These are phyloP conservation scores for Empis stercorea DNA, from an alignment of 2,888 invertebrate species.

Conservation along the genomic window DNA sequence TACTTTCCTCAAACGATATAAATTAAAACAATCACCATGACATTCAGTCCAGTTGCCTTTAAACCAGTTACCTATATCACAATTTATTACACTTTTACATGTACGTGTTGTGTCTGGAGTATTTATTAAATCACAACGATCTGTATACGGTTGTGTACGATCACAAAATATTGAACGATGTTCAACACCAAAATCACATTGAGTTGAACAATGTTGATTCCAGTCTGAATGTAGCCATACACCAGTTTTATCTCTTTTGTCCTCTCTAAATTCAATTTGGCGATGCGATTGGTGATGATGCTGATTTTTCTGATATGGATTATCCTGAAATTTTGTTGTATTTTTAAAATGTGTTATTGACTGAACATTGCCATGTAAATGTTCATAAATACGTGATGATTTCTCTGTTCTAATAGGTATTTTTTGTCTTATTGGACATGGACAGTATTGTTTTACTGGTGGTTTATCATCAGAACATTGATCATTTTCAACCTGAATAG, in stretches of 20 bases:
- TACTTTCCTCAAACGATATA: conserved; percentile 20
- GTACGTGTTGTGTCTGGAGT: conserved; percentile 48
- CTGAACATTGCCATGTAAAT: background rate
- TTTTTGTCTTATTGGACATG: conserved; percentile 23
- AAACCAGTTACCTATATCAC: conserved; percentile 64
- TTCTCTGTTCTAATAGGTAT: conserved; percentile 16
- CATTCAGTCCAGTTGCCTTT: conserved; percentile 53
- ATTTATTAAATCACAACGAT: conserved; percentile 42
- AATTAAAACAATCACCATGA: conserved; percentile 28
- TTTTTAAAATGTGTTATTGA: background rate
- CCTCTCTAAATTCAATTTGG: conserved; percentile 18
- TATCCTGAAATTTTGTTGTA: background rate
- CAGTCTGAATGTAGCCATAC: conserved; percentile 30
- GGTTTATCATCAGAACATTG: conserved; percentile 44
- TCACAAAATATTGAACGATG: conserved; percentile 56
- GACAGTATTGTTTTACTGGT: conserved; percentile 34
- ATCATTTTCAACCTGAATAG: conserved; percentile 40
- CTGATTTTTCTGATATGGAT: background rate
- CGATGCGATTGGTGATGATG: background rate
- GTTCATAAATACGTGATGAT: conserved; percentile 1
- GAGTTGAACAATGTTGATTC: conserved; percentile 46
- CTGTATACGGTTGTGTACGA: conserved; percentile 43
- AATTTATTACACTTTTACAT: conserved; percentile 51
- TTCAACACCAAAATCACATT: conserved; percentile 60
- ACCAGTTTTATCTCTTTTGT: conserved; percentile 20